Evolutionary conservation across 2,797 vertebrate species (phyloP).

Genomic region (Bryconaethiops microstoma): DNA sequence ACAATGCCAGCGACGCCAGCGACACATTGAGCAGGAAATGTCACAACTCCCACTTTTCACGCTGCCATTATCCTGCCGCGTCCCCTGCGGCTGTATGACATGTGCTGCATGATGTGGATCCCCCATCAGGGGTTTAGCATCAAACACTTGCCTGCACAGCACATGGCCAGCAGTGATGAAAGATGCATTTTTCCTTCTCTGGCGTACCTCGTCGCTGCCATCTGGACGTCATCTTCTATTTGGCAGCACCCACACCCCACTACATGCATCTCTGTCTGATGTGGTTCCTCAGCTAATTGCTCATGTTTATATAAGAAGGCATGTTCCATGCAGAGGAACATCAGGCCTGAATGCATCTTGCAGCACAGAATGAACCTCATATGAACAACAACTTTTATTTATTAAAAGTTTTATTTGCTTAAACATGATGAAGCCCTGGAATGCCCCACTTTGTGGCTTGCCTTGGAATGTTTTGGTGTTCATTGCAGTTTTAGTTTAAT

Average conservation of each 20-base stretch:
- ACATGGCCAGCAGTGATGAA: conserved; percentile 28
- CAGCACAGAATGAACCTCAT: neutral
- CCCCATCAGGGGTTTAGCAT: conserved; percentile 4
- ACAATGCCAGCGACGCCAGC: neutral
- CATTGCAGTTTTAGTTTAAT: too few species aligned
- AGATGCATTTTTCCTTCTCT: conserved; percentile 22
- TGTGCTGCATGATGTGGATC: conserved; percentile 29
- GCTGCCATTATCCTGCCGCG: neutral
- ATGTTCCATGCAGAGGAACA: neutral
- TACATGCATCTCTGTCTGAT: conserved; percentile 6
- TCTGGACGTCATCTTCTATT: conserved; percentile 31
- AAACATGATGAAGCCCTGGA: too few species aligned
- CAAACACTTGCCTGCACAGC: conserved; percentile 36
- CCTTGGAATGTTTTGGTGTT: too few species aligned
- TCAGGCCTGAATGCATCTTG: neutral
- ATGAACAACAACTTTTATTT: neutral
- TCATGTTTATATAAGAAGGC: neutral
- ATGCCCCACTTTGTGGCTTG: too few species aligned
- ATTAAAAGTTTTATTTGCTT: neutral
- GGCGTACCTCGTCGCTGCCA: conserved; percentile 27
- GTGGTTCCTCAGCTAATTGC: neutral
- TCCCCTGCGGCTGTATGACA: conserved; percentile 21
- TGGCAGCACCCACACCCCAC: neutral
- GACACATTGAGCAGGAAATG: conserved; percentile 15
- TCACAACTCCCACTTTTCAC: conserved; percentile 5